Evolutionary conservation across 2,797 vertebrate species (phyloP).

Genomic region (Nyctibius grandis): DNA sequence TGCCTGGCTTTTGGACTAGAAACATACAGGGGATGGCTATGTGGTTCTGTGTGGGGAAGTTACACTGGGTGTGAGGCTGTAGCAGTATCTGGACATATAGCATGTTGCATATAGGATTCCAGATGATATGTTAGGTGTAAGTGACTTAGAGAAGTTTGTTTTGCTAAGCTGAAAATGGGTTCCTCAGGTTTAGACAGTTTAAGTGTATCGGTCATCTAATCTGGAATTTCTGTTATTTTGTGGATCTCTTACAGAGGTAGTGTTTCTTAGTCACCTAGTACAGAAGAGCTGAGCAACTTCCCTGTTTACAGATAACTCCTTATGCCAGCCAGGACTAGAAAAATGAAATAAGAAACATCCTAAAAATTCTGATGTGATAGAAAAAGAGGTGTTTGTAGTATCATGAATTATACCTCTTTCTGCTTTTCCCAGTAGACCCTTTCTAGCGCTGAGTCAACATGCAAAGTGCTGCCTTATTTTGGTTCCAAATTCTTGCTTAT

Average conservation of each 20-base stretch:
- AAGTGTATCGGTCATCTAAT: not conserved
- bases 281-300: not conserved
- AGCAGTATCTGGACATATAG: not conserved
- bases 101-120: not conserved
- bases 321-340: not conserved
- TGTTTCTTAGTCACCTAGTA: not conserved
- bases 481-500: not conserved
- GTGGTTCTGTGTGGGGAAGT: not conserved
- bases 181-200: not conserved
- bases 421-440: not conserved
- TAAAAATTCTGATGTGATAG: not conserved
- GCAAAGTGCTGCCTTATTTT: not conserved
- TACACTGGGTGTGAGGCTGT: not conserved
- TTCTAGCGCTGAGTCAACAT: not conserved
- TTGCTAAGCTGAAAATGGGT: not conserved
- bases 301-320: not conserved
- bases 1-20: not conserved
- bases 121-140: not conserved
- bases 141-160: not conserved
- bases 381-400: not conserved
- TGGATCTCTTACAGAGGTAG: not conserved
- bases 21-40: not conserved
- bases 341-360: not conserved
- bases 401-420: not conserved
- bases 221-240: not conserved